Base-by-base conservation (phyloP, 2,888 invertebrate species). In the Trichogramma dendrolimi region DNA sequence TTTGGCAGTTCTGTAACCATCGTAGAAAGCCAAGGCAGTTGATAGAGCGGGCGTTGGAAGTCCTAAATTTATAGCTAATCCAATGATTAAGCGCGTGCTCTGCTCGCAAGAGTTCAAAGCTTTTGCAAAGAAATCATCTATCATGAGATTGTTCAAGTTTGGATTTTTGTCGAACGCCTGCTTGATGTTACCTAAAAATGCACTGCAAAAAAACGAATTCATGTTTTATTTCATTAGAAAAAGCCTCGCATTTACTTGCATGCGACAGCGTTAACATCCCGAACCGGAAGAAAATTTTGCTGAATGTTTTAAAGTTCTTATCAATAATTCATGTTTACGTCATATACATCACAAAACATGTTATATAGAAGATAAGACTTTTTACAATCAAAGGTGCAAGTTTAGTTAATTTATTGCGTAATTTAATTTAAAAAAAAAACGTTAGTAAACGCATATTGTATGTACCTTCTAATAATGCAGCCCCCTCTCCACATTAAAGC, bases 401-500 rank as follows among this genome's bases (percentile, higher is more conserved):
- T 50, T 53, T 49, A 54, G 11, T 58, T n/a, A 58, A 8, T 55
- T 6, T 39, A 53, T 53, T 48, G 27, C 42, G 7, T n/a, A 43
- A 53, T 59, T 47, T 43, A 8, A 49, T 54, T 61, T 39, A 42
- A 41, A n/a, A 11, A 11, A 54, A 58, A 44, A 55, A 38, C 41
- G 40, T 1, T 47, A 52, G 41, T 58, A 8, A 14, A 46, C 52
- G 38, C 44, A 47, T 27, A 2, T 52, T 55, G 54, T 42, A 53
- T 40, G 48, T 83, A 84, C 89, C 93, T 94, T 77, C 97, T 85
- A 75, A 96, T 98, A 74, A 98, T 98, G 79, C 97, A 98, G n/a
- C 98, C 98, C 11, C 97, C 97, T 66, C 98, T 87, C 99, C 99
- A 99, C 98, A 99, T 99, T 50, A 99, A 82, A 1, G 99, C 98